A percentile compares a stretch with the other conserved stretches of the same genome.
These are phyloP conservation scores for Holacanthella duospinosa DNA, from an alignment of 2,888 invertebrate genomes.

Conservation along the genomic window DNA sequence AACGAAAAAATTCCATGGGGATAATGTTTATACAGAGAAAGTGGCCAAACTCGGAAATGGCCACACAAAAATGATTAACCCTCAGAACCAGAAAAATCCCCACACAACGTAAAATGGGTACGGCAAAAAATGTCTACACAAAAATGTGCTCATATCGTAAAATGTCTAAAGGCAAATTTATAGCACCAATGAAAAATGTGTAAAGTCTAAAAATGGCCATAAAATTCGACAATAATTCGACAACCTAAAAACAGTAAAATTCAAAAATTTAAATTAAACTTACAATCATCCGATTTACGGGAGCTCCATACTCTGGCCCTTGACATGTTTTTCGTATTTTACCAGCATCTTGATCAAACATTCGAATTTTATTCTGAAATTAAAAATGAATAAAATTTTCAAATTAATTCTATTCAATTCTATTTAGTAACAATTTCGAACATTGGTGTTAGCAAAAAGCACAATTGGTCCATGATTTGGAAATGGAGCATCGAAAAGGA, in stretches of 20 bases:
- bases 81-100: no score
- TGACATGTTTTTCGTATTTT: conserved; percentile 14
- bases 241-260: no score
- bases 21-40: not conserved
- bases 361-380: conserved; percentile 13
- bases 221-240: no score
- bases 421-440: not conserved
- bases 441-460: not conserved
- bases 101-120: no score
- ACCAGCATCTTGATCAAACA: conserved; percentile 15
- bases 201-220: no score
- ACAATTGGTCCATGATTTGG: not conserved
- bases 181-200: no score
- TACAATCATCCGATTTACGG: conserved; percentile 17
- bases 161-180: no score
- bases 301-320: conserved; percentile 19
- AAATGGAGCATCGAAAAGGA: not conserved
- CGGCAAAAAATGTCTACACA: no score
- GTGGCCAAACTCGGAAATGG: not conserved
- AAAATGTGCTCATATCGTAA: no score
- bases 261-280: not conserved
- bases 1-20: not conserved
- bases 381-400: no score
- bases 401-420: not conserved
- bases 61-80: no score